Base-by-base conservation (phyloP, 2,113 vertebrate species). In the Amia ocellicauda region DNA sequence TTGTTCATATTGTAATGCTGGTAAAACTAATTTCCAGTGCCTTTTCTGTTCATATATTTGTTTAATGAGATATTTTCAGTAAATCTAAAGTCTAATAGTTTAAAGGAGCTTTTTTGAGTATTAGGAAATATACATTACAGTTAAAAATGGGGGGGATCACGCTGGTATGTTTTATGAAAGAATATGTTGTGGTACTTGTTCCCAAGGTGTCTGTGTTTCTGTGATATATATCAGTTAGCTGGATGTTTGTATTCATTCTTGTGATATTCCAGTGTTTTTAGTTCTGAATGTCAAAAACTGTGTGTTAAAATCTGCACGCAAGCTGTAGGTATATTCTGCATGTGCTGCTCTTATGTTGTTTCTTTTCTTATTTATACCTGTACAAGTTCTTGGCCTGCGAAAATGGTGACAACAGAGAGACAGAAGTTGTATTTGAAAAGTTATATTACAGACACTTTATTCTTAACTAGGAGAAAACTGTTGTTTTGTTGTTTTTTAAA, bases 1-100 rank as follows among this genome's bases (percentile, higher is more conserved):
- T 36, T 36, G 68, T 63, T 72, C 27, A 8, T 42, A 40, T 49
- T 64, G 41, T 69, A 70, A 68, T 63, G 60, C 59, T 60, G 62
- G 72, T 66, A 65, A 47, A 40, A 24, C 29, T 56, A 45, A 65
- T 71, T 69, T 36, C 11, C 58, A 52, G 56, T 72, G 68, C 56
- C 72, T 72, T 36, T 72, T 70, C 67, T 66, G 57, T 70, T n/a
- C n/a, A n/a, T n/a, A n/a, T n/a, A n/a, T n/a, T 58, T 68, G 58
- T 70, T 23, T 63, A 68, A 70, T 66, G 65, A 59, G 62, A 61
- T 56, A 57, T 62, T 58, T 63, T 68, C 31, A 5, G 31, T 36
- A 36, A 36, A 36, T 36, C n/a, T n/a, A n/a, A n/a, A 36, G 31
- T 36, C 5, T 36, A 36, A 36, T 36, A 7, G 31, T 11, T 36